Evolutionary conservation across 1,140 invertebrate species (phyloP).

Genomic region (Drosophila saltans): DNA sequence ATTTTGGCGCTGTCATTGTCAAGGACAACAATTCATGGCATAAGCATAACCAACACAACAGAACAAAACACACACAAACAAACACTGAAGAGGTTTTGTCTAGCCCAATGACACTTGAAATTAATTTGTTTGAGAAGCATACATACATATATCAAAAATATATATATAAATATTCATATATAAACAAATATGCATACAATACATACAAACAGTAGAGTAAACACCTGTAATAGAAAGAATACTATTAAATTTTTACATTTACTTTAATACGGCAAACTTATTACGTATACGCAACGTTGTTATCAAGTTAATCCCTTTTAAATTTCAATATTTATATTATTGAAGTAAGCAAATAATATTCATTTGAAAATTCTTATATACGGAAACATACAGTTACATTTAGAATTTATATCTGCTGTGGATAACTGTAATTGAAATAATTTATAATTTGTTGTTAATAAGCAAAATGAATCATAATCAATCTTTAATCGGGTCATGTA

Average conservation of each 20-base stretch:
- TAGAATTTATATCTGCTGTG: too few relatives aligned
- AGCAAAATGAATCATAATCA: too few relatives aligned
- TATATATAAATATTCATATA: not conserved
- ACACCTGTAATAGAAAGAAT: not conserved
- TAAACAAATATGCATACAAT: not conserved
- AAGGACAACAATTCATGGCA: conserved; percentile 51
- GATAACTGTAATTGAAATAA: too few relatives aligned
- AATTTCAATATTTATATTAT: too few relatives aligned
- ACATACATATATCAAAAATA: not conserved
- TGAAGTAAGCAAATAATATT: too few relatives aligned
- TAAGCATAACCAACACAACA: conserved; percentile 34
- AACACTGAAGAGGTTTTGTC: conserved; percentile 37
- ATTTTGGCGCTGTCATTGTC: conserved; percentile 49
- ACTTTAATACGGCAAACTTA: not conserved
- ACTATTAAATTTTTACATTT: not conserved
- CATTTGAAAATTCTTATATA: too few relatives aligned
- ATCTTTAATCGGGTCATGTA: too few relatives aligned
- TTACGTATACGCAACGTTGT: not conserved
- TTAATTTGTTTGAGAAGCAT: conserved; percentile 38
- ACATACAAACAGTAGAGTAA: too few relatives aligned
- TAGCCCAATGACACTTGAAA: conserved; percentile 49
- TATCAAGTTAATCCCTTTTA: too few relatives aligned
- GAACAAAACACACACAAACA: not conserved
- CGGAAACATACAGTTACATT: too few relatives aligned
- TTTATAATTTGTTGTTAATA: too few relatives aligned